Base-by-base conservation (phyloP, 2,113 vertebrate species). In the Motacilla alba region DNA sequence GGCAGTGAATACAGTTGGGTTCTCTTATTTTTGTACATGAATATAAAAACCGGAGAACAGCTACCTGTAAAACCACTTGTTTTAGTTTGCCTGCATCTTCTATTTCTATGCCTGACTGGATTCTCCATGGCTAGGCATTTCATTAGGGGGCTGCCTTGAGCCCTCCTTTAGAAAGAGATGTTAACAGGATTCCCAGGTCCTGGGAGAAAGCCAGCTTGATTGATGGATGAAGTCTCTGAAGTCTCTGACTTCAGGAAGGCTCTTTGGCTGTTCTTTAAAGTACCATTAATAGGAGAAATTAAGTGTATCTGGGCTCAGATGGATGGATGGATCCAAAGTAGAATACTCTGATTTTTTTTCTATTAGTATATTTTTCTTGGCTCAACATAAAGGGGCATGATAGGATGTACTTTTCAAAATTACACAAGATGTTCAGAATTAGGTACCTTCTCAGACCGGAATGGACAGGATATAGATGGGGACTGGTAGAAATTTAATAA, bases 211-310 rank as follows among this genome's bases (percentile, higher is more conserved):
- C 14, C 73, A 67, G 60, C 39, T 59, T 89, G 76, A 70, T 31
- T 80, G 91, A 81, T 77, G 73, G 59, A 81, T 10, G 2, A 60
- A 82, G 23, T 35, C 41, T 33, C 52, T 10, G 2, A 60, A 82
- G 23, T 35, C 41, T 33, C 52, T 39, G 64, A 59, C 59, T 93
- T 88, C 63, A 80, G 26, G 37, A 69, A 83, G 83, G 80, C 82
- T 76, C n/a, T 95, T n/a, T 93, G 63, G 37, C 72, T 92, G 63
- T 58, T 91, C 69, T 76, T 93, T 73, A 50, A 83, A 83, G 79
- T 58, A 43, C 67, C 67, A 46, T 90, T 93, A 86, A 80, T 0
- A 11, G 43, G 85, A 59, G 59, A 82, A 49, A 10, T 11, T 9
- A 66, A 79, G 68, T 66, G 53, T 89, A 50, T 52, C 85, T 58